These are phyloP conservation scores for Timandra comae DNA, from an alignment of 2,888 invertebrate species.

Conservation along the genomic window DNA sequence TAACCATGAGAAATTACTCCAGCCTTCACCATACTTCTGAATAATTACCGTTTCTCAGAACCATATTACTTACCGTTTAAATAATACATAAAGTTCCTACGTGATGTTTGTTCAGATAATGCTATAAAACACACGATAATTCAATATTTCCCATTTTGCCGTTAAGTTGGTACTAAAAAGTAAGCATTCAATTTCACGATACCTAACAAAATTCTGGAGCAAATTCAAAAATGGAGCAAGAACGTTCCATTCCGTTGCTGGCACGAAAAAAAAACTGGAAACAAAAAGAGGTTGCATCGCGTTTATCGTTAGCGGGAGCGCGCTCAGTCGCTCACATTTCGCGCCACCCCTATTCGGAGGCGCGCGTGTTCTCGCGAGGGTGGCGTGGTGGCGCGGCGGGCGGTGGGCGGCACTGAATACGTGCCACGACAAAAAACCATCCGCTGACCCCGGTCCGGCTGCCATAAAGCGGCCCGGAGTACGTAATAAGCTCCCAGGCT, in stretches of 20 bases:
- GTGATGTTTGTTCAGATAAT: no score
- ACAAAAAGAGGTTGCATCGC: slow-evolving; percentile 2
- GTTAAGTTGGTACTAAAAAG: no score
- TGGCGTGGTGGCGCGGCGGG: slow-evolving; percentile 21
- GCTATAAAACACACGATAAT: no score
- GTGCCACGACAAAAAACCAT: slow-evolving; percentile 66
- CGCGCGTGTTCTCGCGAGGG: slow-evolving; percentile 36
- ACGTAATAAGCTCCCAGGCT: slow-evolving; percentile 44
- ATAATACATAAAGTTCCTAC: no score
- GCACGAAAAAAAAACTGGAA: background rate
- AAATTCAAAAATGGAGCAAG: background rate
- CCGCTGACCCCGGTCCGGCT: slow-evolving; percentile 59
- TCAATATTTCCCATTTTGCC: no score
- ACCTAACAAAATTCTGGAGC: background rate
- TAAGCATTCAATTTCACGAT: no score
- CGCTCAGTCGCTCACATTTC: slow-evolving; percentile 10
- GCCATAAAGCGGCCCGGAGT: slow-evolving; percentile 54
- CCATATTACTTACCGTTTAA: no score
- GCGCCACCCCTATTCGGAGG: slow-evolving; percentile 45
- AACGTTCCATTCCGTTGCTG: background rate
- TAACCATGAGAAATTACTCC: no score
- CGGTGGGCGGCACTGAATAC: slow-evolving; percentile 31
- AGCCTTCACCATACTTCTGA: no score
- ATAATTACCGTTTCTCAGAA: no score
- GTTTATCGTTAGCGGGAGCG: slow-evolving; percentile 13